Percentiles rank a stretch among this genome's conserved stretches.
Evolutionary conservation across 2,888 invertebrate species (phyloP).

Genomic region (Mellilla xanthometata): DNA sequence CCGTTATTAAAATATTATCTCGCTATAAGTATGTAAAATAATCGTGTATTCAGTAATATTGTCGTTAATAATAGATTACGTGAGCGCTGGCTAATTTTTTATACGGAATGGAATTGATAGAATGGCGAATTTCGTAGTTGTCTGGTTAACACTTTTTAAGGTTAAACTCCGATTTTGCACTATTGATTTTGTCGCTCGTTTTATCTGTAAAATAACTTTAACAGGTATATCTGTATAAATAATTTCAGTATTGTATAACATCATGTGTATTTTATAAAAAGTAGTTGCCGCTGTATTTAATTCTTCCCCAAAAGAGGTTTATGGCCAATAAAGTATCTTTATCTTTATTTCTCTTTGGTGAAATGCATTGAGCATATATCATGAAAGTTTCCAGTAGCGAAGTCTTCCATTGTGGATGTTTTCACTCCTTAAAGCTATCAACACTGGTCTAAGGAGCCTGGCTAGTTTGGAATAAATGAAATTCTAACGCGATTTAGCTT

Average conservation of each 20-base stretch:
- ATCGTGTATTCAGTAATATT: conserved; percentile 15
- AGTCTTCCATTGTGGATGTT: conserved; percentile 63
- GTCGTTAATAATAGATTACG: not conserved
- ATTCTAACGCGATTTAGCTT: conserved; percentile 35
- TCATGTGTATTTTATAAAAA: too few relatives aligned
- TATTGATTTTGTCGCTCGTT: too few relatives aligned
- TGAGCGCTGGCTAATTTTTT: conserved; percentile 12
- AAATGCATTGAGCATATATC: not conserved
- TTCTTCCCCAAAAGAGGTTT: too few relatives aligned
- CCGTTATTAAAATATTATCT: conserved; percentile 8
- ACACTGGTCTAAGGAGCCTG: too few relatives aligned
- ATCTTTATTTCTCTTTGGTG: too few relatives aligned
- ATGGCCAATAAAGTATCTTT: too few relatives aligned
- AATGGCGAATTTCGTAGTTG: not conserved
- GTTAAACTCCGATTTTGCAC: too few relatives aligned
- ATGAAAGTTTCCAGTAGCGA: conserved; percentile 31
- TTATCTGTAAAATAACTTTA: too few relatives aligned
- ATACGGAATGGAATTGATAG: conserved; percentile 20
- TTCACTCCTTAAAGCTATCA: conserved; percentile 29
- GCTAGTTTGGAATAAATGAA: conserved; percentile 20
- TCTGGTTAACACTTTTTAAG: too few relatives aligned
- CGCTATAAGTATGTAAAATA: conserved; percentile 10
- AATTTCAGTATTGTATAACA: too few relatives aligned
- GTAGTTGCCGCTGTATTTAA: too few relatives aligned
- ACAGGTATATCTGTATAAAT: too few relatives aligned